A percentile compares a stretch with the other conserved stretches of the same genome.
Conservation (phyloP, 1,140 invertebrate genomes). For the Drosophila arawakana region DNA sequence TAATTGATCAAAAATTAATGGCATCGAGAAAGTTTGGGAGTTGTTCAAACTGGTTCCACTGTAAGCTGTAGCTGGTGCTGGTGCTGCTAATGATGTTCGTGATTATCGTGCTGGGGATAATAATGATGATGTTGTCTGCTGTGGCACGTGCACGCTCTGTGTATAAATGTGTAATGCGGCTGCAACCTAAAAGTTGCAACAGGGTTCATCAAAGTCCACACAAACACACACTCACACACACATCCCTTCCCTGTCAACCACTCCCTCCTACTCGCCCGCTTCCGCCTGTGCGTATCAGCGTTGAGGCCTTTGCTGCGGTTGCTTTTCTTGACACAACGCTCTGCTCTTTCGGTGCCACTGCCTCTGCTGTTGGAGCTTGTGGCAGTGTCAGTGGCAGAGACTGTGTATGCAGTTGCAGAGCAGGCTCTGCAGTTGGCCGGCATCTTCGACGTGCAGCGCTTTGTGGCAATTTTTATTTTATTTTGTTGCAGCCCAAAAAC, state of each 20-base stretch:
- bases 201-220: conserved; percentile 43
- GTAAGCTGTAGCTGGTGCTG: neutral
- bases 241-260: neutral
- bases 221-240: conserved; percentile 3
- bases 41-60: conserved; percentile 1
- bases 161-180: conserved; percentile 24
- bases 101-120: neutral
- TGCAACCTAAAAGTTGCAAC: conserved; percentile 37
- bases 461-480: conserved; percentile 81
- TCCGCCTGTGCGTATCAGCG: conserved; percentile 32
- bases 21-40: neutral
- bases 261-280: neutral
- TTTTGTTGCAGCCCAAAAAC: conserved; percentile 74
- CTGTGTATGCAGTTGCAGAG: neutral
- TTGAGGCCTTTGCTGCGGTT: conserved; percentile 75
- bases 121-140: conserved; percentile 28
- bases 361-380: neutral
- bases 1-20: conserved; percentile 9
- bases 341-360: conserved; percentile 22
- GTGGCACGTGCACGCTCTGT: conserved; percentile 29
- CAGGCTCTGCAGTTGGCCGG: conserved; percentile 41
- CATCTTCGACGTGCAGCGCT: conserved; percentile 72
- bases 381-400: conserved; percentile 1
- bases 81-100: neutral
- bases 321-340: conserved; percentile 63